Evolutionary conservation across 2,113 vertebrate genomes (phyloP).

Genomic region (Romanogobio albipinnatus): DNA sequence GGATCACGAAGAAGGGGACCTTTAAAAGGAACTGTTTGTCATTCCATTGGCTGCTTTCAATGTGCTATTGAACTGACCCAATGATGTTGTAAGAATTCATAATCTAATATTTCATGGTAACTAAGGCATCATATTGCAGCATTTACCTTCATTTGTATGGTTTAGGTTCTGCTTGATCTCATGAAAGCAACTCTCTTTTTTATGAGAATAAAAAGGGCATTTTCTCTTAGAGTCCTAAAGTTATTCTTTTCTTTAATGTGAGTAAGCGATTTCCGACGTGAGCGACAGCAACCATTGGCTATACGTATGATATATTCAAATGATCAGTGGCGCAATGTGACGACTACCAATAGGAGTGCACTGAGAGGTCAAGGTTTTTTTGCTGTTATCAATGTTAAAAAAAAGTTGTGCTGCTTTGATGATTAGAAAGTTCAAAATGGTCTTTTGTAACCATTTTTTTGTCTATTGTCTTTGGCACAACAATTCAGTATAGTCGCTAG

Average conservation of each 20-base stretch:
- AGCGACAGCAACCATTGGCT: not conserved
- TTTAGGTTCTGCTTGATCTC: constrained; percentile 22
- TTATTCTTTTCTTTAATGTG: not conserved
- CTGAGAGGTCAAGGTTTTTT: not conserved
- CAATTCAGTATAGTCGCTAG: not conserved
- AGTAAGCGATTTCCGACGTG: not conserved
- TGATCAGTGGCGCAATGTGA: not conserved
- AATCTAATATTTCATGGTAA: not conserved
- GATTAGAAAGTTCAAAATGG: not conserved
- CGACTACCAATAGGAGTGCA: not conserved
- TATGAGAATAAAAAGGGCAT: not conserved
- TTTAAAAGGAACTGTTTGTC: constrained; percentile 8
- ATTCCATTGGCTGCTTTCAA: not conserved
- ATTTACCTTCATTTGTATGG: constrained; percentile 13
- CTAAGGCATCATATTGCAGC: constrained; percentile 7
- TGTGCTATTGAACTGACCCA: not conserved
- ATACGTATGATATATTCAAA: not conserved
- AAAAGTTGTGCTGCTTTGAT: not conserved
- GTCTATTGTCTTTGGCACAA: not conserved
- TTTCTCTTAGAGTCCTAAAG: not conserved
- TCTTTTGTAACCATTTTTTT: not conserved
- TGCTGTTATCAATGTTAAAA: not conserved
- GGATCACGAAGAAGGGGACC: too few relatives aligned
- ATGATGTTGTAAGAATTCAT: not conserved
- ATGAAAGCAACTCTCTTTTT: not conserved